These are phyloP conservation scores for Protosalanx chinensis DNA, from an alignment of 2,797 vertebrate genomes.

Conservation along the genomic window DNA sequence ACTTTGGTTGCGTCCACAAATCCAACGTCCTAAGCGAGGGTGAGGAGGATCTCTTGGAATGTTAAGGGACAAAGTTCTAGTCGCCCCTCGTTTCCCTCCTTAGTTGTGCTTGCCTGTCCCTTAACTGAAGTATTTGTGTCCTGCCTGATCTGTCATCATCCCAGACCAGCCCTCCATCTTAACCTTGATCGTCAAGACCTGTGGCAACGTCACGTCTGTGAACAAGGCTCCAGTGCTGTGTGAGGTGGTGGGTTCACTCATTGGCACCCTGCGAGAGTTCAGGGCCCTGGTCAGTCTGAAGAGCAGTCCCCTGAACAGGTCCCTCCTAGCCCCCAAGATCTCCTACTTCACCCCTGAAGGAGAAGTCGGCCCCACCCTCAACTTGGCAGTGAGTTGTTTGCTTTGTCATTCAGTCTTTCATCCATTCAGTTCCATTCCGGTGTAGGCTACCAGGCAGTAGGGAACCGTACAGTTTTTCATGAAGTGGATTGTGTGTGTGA, in stretches of 20 bases:
- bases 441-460: not conserved
- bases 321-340: slow-evolving; percentile 63
- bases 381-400: slow-evolving; percentile 41
- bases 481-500: not conserved
- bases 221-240: slow-evolving; percentile 68
- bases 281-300: slow-evolving; percentile 69
- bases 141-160: not conserved
- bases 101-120: too few relatives aligned
- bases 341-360: slow-evolving; percentile 25
- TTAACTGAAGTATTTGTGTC: not conserved
- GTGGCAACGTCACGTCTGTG: slow-evolving; percentile 66
- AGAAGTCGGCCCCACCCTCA: slow-evolving; percentile 4
- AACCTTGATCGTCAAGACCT: slow-evolving; percentile 73
- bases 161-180: slow-evolving; percentile 62
- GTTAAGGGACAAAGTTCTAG: not conserved
- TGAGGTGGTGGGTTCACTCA: slow-evolving; percentile 73
- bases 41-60: slow-evolving; percentile 16
- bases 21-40: slow-evolving; percentile 55
- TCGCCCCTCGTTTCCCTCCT: too few relatives aligned
- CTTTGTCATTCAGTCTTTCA: not conserved
- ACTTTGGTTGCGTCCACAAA: slow-evolving; percentile 70
- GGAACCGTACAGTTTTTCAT: not conserved
- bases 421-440: too few relatives aligned
- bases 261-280: slow-evolving; percentile 73
- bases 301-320: slow-evolving; percentile 64